A percentile compares a stretch with the other conserved stretches of the same genome.
phyloP scores from a whole-genome alignment of 2,113 vertebrate genomes.

The Hippocampus mohnikei region DNA sequence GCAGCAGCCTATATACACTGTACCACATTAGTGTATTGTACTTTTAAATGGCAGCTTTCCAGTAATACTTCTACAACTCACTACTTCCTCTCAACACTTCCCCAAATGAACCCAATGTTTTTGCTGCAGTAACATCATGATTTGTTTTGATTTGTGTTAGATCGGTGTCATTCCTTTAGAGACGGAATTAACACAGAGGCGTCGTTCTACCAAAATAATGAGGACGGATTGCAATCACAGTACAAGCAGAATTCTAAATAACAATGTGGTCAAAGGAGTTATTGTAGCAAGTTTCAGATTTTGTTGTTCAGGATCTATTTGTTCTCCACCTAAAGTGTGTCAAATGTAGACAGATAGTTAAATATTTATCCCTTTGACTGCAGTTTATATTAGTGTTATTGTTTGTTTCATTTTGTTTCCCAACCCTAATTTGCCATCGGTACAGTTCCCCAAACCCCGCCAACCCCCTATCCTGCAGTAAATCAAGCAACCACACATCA shows the following conservation, averaged over 20 bases:
- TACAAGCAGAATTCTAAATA: conserved; percentile 8
- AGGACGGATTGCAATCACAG: conserved; percentile 32
- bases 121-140: conserved; percentile 38
- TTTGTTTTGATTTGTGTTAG: conserved; percentile 35
- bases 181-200: conserved; percentile 31
- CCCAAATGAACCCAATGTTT: conserved; percentile 29
- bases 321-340: conserved; percentile 69
- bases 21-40: too few species aligned
- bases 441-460: conserved; percentile 29
- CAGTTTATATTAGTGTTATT: conserved; percentile 71
- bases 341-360: conserved; percentile 73
- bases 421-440: conserved; percentile 67
- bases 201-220: conserved; percentile 40
- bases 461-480: conserved; percentile 25
- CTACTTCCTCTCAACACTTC: conserved; percentile 13
- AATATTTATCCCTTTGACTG: conserved; percentile 74
- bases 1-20: too few species aligned
- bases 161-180: conserved; percentile 9
- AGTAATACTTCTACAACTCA: background rate
- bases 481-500: conserved; percentile 69
- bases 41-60: background rate
- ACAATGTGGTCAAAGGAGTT: conserved; percentile 51
- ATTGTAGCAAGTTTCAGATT: conserved; percentile 60
- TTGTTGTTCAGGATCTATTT: conserved; percentile 66
- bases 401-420: conserved; percentile 73